Conservation (phyloP, 2,888 invertebrate species). For the Apoderus coryli region DNA sequence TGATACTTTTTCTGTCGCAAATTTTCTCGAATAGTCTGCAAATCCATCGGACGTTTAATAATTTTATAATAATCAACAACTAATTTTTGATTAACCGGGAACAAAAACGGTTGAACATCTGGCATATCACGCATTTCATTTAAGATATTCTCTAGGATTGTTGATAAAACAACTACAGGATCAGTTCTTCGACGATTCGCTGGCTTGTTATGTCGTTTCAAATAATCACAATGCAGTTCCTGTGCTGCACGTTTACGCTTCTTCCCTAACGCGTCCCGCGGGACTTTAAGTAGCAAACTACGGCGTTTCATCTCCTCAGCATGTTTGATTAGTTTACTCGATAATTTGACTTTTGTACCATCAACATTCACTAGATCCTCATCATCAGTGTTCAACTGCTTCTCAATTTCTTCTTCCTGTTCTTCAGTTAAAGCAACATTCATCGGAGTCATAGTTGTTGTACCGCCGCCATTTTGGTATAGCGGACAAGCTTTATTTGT, state of each 20-base stretch:
- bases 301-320: constrained; percentile 77
- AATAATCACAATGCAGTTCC: constrained; percentile 76
- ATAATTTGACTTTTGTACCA: constrained; percentile 58
- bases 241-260: constrained; percentile 47
- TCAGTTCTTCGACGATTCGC: constrained; percentile 88
- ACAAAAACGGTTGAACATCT: constrained; percentile 84
- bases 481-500: constrained; percentile 97
- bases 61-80: constrained; percentile 93
- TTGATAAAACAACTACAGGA: constrained; percentile 88
- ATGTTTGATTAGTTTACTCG: constrained; percentile 31
- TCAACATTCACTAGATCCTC: constrained; percentile 86
- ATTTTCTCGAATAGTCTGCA: constrained; percentile 89
- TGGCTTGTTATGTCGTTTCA: constrained; percentile 66
- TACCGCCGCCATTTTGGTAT: constrained; percentile 56
- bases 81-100: constrained; percentile 86
- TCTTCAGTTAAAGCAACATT: constrained; percentile 66
- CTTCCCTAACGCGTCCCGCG: constrained; percentile 50
- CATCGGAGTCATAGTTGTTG: constrained; percentile 38
- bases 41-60: constrained; percentile 87
- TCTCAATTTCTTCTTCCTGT: constrained; percentile 67
- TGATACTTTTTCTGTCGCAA: constrained; percentile 75
- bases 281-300: constrained; percentile 61
- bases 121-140: constrained; percentile 86
- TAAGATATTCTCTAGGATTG: constrained; percentile 78
- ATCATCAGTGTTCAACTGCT: constrained; percentile 61